Conservation (phyloP, 2,888 invertebrate genomes). For the Lysandra bellargus region DNA sequence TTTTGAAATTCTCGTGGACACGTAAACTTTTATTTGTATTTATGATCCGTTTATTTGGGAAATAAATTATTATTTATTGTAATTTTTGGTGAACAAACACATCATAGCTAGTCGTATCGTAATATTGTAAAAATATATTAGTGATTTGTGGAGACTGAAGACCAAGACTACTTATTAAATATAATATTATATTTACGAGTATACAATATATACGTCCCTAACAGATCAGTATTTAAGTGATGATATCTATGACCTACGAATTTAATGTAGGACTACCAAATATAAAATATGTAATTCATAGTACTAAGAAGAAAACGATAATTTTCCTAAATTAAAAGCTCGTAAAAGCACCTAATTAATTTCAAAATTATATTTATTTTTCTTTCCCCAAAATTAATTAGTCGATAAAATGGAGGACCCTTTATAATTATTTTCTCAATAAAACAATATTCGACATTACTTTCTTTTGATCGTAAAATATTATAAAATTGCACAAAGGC, state of each 20-base stretch:
- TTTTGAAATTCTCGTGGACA: slow-evolving; percentile 51
- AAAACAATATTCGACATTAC: slow-evolving; percentile 29
- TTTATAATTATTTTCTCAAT: slow-evolving; percentile 17
- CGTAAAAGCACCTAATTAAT: slow-evolving; percentile 19
- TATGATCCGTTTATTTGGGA: background rate
- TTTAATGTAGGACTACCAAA: background rate
- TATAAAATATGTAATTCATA: background rate
- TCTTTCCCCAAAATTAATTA: slow-evolving; percentile 23
- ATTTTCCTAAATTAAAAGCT: slow-evolving; percentile 18
- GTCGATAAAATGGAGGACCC: slow-evolving; percentile 19
- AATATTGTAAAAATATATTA: too few species aligned
- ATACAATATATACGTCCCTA: too few species aligned
- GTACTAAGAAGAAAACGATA: background rate
- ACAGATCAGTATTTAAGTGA: too few species aligned
- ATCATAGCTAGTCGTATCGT: too few species aligned
- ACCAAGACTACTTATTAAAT: too few species aligned
- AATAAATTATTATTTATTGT: background rate
- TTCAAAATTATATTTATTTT: slow-evolving; percentile 28
- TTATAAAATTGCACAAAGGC: slow-evolving; percentile 31
- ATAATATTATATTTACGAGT: too few species aligned
- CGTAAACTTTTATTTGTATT: slow-evolving; percentile 48
- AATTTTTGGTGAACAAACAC: too few species aligned
- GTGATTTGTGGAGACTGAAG: too few species aligned
- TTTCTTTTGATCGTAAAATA: slow-evolving; percentile 28
- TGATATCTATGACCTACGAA: background rate